Percentiles rank a stretch among this genome's conserved stretches.
Evolutionary conservation across 2,797 vertebrate species (phyloP).

Genomic region (Pipistrellus nathusii): DNA sequence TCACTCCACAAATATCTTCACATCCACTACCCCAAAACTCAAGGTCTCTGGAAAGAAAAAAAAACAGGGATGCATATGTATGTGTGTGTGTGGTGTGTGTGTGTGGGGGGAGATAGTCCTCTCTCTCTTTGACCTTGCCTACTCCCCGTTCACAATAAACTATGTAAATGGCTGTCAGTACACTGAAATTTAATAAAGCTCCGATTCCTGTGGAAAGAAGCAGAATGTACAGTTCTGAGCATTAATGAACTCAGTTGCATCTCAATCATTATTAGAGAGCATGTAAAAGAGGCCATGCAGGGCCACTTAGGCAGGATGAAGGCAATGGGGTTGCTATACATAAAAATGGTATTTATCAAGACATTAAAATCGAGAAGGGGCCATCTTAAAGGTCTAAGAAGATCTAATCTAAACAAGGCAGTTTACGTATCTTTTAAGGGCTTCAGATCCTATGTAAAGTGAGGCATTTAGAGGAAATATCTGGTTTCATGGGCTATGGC

Average conservation of each 20-base stretch:
- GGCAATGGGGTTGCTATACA: not conserved
- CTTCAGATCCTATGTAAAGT: not conserved
- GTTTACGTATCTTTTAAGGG: not conserved
- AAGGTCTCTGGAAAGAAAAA: conserved; percentile 17
- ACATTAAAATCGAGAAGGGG: not conserved
- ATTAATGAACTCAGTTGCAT: not conserved
- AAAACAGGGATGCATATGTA: not conserved
- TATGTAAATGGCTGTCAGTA: not conserved
- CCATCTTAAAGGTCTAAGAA: conserved; percentile 20
- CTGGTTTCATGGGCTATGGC: not conserved
- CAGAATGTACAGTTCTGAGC: not conserved
- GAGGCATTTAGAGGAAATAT: not conserved
- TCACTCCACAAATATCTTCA: conserved; percentile 50
- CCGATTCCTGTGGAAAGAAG: not conserved
- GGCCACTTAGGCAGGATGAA: not conserved
- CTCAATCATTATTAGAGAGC: not conserved
- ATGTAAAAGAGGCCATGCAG: not conserved
- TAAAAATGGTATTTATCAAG: not conserved
- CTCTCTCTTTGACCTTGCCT: not conserved
- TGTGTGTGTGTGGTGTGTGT: too few relatives aligned
- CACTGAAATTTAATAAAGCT: not conserved
- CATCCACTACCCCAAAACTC: not conserved
- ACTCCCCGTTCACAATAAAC: not conserved
- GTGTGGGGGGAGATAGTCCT: rapidly evolving
- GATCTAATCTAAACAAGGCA: conserved; percentile 28